Evolutionary conservation across 2,888 invertebrate species (phyloP), one percentile per base, ranked within the genome.

Genomic region (Polydrusus pterygomalis): DNA sequence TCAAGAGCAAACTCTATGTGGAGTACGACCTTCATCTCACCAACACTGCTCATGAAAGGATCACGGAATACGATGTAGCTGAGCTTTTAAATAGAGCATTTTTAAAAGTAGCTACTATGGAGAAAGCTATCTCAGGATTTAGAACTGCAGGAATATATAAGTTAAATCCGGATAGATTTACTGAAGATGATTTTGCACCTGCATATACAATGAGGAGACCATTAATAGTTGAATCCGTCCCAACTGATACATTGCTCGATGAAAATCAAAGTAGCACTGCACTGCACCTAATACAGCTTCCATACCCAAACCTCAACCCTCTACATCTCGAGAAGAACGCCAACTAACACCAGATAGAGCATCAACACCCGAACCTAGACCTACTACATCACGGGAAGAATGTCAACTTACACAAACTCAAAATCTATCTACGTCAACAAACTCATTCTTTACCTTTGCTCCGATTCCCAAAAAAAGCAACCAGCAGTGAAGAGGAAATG

Each of bases 111-210:
- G 30, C 30, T 30, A 30, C 30, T 7, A 30, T 30, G 30, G 38
- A 80, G 51, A 79, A 79, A 65, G 75, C 72, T 65, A 64, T 67
- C 60, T 77, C 77, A 25, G 79, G 78, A 11, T 80, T 80, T 71
- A 60, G 45, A 11, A 18, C 64, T 40, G 47, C 65, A 13, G 65
- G 65, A 25, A 76, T 73, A 58, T 74, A 15, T 70, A 75, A 73
- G 2, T 56, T 76, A 17, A 40, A 78, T 25, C 76, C 69, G 6
- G 70, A 75, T 25, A 75, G 76, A 78, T 77, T 79, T 65, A 77
- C 47, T 17, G 72, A 78, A 20, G 72, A 74, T 43, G 75, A 80
- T 69, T 79, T 79, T 78, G 77, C 75, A 68, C 64, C 74, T 71
- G n/a, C 65, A n/a, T 49, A 65, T 65, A 10, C 20, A 65, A 65